These are phyloP conservation scores for Xestia xanthographa DNA, from an alignment of 2,888 invertebrate genomes.

Conservation along the genomic window DNA sequence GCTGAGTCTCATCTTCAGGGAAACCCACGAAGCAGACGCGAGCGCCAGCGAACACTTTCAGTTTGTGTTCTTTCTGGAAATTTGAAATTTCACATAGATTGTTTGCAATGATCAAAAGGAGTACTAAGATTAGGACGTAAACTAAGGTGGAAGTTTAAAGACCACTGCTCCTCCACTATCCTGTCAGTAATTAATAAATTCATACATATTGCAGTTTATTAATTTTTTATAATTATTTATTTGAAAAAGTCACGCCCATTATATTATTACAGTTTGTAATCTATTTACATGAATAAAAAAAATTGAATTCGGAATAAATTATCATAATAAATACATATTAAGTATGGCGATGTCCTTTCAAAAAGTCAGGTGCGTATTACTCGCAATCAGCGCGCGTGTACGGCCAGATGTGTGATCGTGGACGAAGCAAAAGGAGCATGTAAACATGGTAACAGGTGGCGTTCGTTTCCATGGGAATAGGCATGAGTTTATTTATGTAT, in stretches of 20 bases:
- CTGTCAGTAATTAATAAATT: background rate
- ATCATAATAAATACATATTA: background rate
- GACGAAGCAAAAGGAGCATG: background rate
- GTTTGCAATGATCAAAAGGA: background rate
- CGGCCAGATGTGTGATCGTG: conserved; percentile 3
- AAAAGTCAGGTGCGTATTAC: background rate
- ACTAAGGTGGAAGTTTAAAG: background rate
- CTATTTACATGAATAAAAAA: background rate
- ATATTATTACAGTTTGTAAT: background rate
- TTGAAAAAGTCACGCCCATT: background rate
- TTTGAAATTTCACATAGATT: background rate
- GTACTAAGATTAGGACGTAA: background rate
- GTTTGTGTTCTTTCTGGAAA: conserved; percentile 92
- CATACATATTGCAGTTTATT: background rate
- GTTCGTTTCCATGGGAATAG: conserved; percentile 12
- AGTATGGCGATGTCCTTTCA: conserved; percentile 15
- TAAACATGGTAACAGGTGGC: conserved; percentile 9
- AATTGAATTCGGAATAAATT: conserved; percentile 20
- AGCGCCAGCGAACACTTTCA: conserved; percentile 97
- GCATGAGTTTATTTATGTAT: background rate
- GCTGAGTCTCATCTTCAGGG: conserved; percentile 96
- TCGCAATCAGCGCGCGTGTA: background rate
- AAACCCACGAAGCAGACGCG: conserved; percentile 97
- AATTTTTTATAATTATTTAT: too few relatives aligned
- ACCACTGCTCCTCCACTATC: background rate